These are phyloP conservation scores for Orestias chungarensis DNA, from an alignment of 2,797 vertebrate genomes.

Conservation along the genomic window DNA sequence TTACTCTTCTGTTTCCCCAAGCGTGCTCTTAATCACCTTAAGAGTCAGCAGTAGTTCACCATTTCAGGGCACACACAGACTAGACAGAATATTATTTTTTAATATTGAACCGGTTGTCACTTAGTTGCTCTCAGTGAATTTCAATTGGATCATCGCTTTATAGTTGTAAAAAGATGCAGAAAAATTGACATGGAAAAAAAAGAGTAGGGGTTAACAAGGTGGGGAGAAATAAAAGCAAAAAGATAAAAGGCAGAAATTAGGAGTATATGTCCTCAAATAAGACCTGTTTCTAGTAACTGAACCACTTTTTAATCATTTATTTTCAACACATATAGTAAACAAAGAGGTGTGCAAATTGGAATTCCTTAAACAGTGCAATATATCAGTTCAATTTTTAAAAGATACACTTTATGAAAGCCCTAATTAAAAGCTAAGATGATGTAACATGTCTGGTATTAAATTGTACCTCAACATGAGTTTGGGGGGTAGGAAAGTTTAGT, in stretches of 20 bases:
- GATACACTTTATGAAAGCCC: neutral
- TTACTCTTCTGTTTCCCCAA: constrained; percentile 49
- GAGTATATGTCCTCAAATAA: constrained; percentile 27
- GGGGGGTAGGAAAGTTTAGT: no score
- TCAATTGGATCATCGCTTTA: constrained; percentile 49
- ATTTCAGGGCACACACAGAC: constrained; percentile 48
- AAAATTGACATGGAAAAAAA: constrained; percentile 22
- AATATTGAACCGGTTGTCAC: constrained; percentile 43
- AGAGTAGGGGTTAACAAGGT: constrained; percentile 8
- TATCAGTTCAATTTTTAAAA: neutral
- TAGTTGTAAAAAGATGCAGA: constrained; percentile 30
- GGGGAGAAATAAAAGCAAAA: constrained; percentile 24
- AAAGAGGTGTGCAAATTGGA: neutral
- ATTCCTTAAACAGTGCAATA: neutral
- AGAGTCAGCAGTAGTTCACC: constrained; percentile 50
- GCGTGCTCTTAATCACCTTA: constrained; percentile 68
- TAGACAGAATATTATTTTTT: constrained; percentile 39
- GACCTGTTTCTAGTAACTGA: constrained; percentile 27
- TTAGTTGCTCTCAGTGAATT: constrained; percentile 42
- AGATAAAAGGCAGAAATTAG: constrained; percentile 27
- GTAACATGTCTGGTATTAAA: neutral
- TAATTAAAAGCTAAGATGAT: neutral
- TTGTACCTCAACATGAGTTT: no score
- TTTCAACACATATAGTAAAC: neutral
- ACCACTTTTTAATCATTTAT: constrained; percentile 21